Evolutionary conservation across 2,888 invertebrate genomes (phyloP), one percentile per base, ranked within the genome.

Genomic region (Dasysyrphus albostriatus): DNA sequence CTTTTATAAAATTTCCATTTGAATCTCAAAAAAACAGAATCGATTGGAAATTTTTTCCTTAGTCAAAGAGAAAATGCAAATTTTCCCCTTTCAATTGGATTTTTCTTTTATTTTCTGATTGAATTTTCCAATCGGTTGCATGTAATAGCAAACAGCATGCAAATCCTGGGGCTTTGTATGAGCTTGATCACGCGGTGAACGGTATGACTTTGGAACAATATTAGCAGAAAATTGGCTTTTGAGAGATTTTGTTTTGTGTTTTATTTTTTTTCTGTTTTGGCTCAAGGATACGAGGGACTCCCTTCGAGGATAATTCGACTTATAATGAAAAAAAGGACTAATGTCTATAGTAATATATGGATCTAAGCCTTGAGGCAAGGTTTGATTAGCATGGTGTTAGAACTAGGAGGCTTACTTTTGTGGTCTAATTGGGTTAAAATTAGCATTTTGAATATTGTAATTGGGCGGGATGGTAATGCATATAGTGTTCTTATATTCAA

Each of bases 361-460:
- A 78, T 61, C 42, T 14, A 4, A 34, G 59, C 69, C 84, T 49
- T 16, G 34, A 85, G 84, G 84, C 76, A 16, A 42, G 61, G 10
- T 58, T 56, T 69, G 61, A 81, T 81, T 73, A 69, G 81, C 67
- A 81, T 81, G 80, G 76, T 76, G 67, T 59, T 81, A 12, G 65
- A 75, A n/a, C 9, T n/a, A 14, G 6, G 70, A n/a, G 51, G 49
- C 7, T 67, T 49, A 72, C 75, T 73, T 81, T 81, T 81, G 81
- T 85, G 81, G 84, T 85, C 73, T 85, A 81, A 85, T 81, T 85
- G 84, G 81, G 73, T 77, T 81, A 12, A 56, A 74, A 85, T 85
- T 85, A 81, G 73, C 84, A 85, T 85, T 58, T 69, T 70, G 34
- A 14, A 6, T 54, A 5, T 54, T 58, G 10, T 72, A 80, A 72